Conservation (phyloP, 2,113 vertebrate genomes). For the Leiothrix lutea region DNA sequence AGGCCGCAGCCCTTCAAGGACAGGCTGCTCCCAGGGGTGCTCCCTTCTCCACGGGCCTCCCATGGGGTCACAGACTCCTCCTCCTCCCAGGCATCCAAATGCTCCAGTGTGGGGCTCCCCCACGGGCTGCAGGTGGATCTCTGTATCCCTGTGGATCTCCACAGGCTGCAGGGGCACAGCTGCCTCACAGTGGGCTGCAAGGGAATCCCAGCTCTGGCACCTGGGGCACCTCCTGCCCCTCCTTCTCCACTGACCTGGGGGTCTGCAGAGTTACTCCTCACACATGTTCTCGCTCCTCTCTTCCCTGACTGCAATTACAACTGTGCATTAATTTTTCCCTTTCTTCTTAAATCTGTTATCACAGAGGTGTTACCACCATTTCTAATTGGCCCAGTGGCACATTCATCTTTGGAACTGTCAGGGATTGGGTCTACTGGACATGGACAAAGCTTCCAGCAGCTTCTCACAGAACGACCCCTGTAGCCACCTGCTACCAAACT, state of each 20-base stretch:
- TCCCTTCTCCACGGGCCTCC: accelerated
- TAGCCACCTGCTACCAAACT: background rate
- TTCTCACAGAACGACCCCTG: accelerated
- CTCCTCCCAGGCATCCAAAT: background rate
- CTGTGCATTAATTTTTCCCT: background rate
- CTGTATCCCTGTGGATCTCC: accelerated
- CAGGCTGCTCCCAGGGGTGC: accelerated
- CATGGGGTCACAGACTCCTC: background rate
- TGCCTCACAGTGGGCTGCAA: background rate
- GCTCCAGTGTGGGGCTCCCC: accelerated
- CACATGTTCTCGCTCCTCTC: background rate
- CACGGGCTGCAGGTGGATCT: accelerated
- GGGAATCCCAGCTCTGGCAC: background rate
- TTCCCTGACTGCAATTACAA: accelerated
- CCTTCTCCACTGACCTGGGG: background rate
- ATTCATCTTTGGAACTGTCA: background rate
- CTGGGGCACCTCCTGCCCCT: no score
- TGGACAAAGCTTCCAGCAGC: background rate
- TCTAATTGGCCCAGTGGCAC: background rate
- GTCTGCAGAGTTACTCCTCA: background rate
- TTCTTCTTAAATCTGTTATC: background rate
- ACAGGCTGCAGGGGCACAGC: background rate
- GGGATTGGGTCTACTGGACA: background rate
- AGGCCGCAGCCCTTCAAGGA: background rate
- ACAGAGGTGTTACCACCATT: background rate